Evolutionary conservation across 1,140 invertebrate species (phyloP), one percentile per base, ranked within the genome.

Genomic region (Aphelenchoides besseyi): DNA sequence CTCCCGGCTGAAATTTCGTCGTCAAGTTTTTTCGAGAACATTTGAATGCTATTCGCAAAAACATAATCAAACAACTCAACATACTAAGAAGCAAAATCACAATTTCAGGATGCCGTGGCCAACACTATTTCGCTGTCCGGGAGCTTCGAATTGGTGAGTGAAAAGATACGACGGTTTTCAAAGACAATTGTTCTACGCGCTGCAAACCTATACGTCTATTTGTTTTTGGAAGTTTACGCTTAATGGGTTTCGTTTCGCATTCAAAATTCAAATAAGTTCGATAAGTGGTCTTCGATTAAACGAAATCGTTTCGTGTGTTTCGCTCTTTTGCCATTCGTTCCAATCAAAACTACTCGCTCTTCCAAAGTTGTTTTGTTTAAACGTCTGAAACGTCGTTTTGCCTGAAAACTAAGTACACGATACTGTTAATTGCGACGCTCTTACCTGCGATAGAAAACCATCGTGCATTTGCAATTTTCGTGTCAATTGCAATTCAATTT

Each of bases 81-180:
- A n/a, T n/a, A n/a, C n/a, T n/a, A n/a, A n/a, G n/a, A n/a, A n/a
- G n/a, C n/a, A n/a, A n/a, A n/a, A n/a, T n/a, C n/a, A n/a, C n/a
- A n/a, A 8, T 5, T 82, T 75, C 72, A 81, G 79, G 82, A 83
- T 53, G 82, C 82, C 41, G 82, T 84, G 32, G 83, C 84, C 54
- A 83, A 83, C 71, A 83, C 82, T 57, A 83, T 83, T 29, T 73
- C 69, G 28, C 75, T 83, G 54, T 82, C 82, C 2, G 82, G 82
- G 30, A 79, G 76, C 54, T 83, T 83, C 57, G 82, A 83, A 63
- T 63, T 83, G 79, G 82, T 84, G 57, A 71, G 81, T 76, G 32
- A 18, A 32, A 18, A 12, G 12, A 5, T 54, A 54, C 12, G 30
- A 18, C 0, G 5, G 5, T 66, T 12, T 3, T 55, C 36, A n/a